A percentile compares a stretch with the other conserved stretches of the same genome.
Evolutionary conservation across 2,797 vertebrate species (phyloP).

Genomic region (Threskiornis aethiopicus): DNA sequence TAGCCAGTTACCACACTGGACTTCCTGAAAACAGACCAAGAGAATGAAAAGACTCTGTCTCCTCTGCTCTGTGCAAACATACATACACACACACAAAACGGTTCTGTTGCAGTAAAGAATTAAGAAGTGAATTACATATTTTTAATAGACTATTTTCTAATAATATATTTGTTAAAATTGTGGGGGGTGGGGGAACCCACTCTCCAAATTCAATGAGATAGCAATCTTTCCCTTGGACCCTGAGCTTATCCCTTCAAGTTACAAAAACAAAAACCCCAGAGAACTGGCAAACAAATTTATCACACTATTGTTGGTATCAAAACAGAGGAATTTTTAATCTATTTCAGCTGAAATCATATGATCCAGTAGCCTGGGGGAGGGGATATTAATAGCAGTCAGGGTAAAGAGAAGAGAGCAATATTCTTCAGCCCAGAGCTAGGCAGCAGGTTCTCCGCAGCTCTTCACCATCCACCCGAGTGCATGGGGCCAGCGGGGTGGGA

Average conservation of each 20-base stretch:
- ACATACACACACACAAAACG: background rate
- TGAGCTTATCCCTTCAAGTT: background rate
- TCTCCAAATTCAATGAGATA: slow-evolving; percentile 29
- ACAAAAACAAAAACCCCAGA: background rate
- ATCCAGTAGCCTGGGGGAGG: slow-evolving; percentile 17
- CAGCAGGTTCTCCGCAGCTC: background rate
- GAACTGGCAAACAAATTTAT: slow-evolving; percentile 48
- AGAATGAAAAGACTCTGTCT: background rate
- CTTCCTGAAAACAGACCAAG: background rate
- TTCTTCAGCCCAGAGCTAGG: background rate
- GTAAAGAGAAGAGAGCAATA: background rate
- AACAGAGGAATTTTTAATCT: slow-evolving; percentile 71
- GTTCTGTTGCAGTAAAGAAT: background rate
- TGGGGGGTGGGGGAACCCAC: background rate
- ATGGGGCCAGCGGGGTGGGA: background rate
- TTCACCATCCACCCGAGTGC: background rate
- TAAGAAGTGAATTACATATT: background rate
- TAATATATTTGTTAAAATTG: background rate
- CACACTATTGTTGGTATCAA: slow-evolving; percentile 69
- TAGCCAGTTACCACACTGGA: background rate
- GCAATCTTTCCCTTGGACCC: slow-evolving; percentile 46
- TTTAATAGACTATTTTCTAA: background rate
- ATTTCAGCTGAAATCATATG: slow-evolving; percentile 68
- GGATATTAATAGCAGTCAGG: slow-evolving; percentile 22
- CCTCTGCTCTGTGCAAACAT: background rate